Percentiles rank a stretch among this genome's conserved stretches.
These are phyloP conservation scores for Cossypha caffra DNA, from an alignment of 2,797 vertebrate genomes.

Conservation along the genomic window DNA sequence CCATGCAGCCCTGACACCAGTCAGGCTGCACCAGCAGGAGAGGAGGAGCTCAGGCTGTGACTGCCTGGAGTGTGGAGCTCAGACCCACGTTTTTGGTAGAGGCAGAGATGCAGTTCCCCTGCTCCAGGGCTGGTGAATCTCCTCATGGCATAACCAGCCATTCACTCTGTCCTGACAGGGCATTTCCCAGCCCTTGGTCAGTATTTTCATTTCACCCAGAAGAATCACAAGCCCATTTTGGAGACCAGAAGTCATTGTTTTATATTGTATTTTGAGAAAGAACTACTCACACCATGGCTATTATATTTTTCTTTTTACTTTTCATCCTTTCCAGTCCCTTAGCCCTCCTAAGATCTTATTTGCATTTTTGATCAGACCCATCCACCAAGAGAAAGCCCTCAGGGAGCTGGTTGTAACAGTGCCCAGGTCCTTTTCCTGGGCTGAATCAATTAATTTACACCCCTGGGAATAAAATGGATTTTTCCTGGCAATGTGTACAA, in stretches of 20 bases:
- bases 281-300: neutral
- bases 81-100: rapidly evolving
- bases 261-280: neutral
- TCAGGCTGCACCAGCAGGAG: neutral
- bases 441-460: constrained; percentile 49
- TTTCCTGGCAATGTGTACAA: neutral
- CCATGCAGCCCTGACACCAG: neutral
- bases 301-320: neutral
- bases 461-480: constrained; percentile 10
- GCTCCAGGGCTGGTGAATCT: neutral
- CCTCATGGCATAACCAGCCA: neutral
- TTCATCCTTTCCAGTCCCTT: neutral
- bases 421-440: constrained; percentile 23
- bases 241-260: neutral
- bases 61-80: rapidly evolving
- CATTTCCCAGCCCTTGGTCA: neutral
- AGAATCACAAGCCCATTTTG: neutral
- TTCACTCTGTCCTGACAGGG: neutral
- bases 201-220: neutral
- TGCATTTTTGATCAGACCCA: constrained; percentile 55
- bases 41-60: neutral
- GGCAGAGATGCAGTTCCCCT: neutral
- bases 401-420: neutral
- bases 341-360: neutral
- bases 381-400: neutral